Percentiles rank a stretch among this genome's conserved stretches.
Evolutionary conservation across 2,888 invertebrate species (phyloP).

Genomic region (Cancer borealis): DNA sequence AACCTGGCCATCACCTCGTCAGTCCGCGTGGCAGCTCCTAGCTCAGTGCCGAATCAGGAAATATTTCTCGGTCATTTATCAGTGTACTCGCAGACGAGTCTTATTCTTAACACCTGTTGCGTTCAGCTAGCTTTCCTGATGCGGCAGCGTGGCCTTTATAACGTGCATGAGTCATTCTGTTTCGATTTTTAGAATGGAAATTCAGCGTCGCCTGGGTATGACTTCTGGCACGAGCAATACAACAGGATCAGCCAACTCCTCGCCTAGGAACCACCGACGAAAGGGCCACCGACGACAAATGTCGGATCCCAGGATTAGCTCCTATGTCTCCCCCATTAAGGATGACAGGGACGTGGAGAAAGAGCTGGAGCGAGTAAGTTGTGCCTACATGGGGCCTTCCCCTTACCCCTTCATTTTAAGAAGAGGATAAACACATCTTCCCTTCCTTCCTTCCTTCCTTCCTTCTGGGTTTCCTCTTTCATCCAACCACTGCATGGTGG

Average conservation of each 20-base stretch:
- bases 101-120: neutral
- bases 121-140: constrained; percentile 43
- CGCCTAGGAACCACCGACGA: constrained; percentile 75
- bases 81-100: neutral
- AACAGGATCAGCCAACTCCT: constrained; percentile 72
- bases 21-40: constrained; percentile 35
- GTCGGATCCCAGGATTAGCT: constrained; percentile 78
- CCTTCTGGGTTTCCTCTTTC: neutral
- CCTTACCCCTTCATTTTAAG: constrained; percentile 24
- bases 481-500: neutral
- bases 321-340: constrained; percentile 77
- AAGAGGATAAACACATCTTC: neutral
- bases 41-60: constrained; percentile 70
- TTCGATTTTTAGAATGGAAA: constrained; percentile 76
- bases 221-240: constrained; percentile 66
- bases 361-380: constrained; percentile 77
- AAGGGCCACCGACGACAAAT: constrained; percentile 78
- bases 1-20: constrained; percentile 13
- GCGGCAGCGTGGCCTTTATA: constrained; percentile 69
- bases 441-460: neutral
- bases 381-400: neutral
- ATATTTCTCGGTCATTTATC: neutral
- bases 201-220: constrained; percentile 77
- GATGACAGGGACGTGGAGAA: constrained; percentile 75
- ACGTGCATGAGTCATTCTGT: constrained; percentile 69